phyloP scores from a whole-genome alignment of 2,113 vertebrate genomes.

The Pteropus alecto region DNA sequence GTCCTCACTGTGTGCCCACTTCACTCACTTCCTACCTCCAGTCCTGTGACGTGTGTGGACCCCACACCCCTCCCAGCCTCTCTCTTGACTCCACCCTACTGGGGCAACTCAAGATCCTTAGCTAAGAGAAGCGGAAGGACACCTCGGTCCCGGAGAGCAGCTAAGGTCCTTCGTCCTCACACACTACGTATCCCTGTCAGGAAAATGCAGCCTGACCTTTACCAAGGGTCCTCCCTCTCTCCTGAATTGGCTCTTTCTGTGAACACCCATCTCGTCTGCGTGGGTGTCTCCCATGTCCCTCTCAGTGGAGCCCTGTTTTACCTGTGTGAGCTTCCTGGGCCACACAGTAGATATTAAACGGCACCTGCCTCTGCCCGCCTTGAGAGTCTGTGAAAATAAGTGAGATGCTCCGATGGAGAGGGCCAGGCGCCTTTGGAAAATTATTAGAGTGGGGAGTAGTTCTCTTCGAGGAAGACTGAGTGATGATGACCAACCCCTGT shows the following conservation, averaged over 20 bases:
- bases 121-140: background rate
- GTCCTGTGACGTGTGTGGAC: background rate
- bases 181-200: accelerated
- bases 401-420: no score
- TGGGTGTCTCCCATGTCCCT: background rate
- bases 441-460: accelerated
- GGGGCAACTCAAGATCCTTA: accelerated
- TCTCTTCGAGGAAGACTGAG: background rate
- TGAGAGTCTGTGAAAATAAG: background rate
- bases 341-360: accelerated
- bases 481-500: background rate
- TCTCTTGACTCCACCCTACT: background rate
- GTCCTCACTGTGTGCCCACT: background rate
- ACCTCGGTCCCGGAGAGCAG: background rate
- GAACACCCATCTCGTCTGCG: background rate
- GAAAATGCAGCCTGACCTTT: background rate
- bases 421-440: accelerated
- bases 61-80: background rate
- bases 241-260: background rate
- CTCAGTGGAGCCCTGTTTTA: no score
- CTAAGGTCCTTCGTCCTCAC: background rate
- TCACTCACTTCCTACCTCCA: background rate
- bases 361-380: background rate
- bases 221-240: background rate
- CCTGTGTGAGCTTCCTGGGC: background rate